Evolutionary conservation across 2,888 invertebrate genomes (phyloP), one percentile per base, ranked within the genome.

Genomic region (Synergus itoensis): DNA sequence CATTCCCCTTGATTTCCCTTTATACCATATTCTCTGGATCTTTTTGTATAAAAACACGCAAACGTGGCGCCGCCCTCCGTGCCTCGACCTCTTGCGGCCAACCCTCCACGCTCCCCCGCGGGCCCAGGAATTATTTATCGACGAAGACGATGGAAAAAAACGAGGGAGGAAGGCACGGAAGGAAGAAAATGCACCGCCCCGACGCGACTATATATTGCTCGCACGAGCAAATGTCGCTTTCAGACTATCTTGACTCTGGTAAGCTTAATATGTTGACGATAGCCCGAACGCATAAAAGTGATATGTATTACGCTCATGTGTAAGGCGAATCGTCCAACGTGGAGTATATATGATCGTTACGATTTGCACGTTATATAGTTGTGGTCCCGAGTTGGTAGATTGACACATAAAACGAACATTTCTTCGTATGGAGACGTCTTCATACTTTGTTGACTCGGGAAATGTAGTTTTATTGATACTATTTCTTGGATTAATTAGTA

Each of bases 51-150:
- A 80, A 86, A 80, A 86, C 84, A 87, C 89, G 89, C 89, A 91
- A 89, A 89, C 88, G 88, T 90, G 89, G 91, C 91, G 89, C 91
- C 91, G 91, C 91, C 91, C 90, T 91, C 89, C 84, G 78, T 76
- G 73, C 78, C 81, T 82, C 81, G 82, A 77, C 83, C 80, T 81
- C 82, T 78, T 78, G 64, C 62, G 77, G 48, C 80, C 81, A 81
- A 83, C 77, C 73, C 75, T 69, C 80, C 81, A 75, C 82, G 69
- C 77, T 81, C 79, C 80, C 76, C 80, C 2, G 93, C 76, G 80
- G 79, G 81, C 77, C 77, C 81, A 79, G 48, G 80, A 80, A 85
- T 85, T 85, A 85, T 85, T 84, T 85, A 85, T 85, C 82, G 83
- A 41, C 77, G 77, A 73, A 76, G 76, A 36, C 53, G 36, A 48